phyloP scores from a whole-genome alignment of 2,888 invertebrate species.

The Timema podura region DNA sequence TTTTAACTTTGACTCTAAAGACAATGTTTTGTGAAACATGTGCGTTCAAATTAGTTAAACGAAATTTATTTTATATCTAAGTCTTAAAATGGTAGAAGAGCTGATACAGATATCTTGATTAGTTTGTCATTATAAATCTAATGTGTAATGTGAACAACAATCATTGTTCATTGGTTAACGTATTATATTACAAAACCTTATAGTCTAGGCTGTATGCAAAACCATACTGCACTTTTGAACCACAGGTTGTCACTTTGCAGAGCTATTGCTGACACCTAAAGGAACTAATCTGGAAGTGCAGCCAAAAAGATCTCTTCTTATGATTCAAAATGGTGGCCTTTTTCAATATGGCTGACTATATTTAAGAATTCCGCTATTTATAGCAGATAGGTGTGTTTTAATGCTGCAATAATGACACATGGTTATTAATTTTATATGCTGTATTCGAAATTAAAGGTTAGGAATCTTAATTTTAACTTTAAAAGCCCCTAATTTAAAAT shows the following conservation, averaged over 20 bases:
- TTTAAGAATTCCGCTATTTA: background rate
- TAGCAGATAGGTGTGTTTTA: background rate
- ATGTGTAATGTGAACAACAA: too few species aligned
- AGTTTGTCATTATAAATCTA: too few species aligned
- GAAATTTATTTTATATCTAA: too few species aligned
- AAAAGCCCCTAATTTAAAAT: background rate
- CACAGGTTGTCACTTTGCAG: background rate
- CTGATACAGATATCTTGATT: too few species aligned
- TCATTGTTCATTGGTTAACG: too few species aligned
- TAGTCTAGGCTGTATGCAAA: background rate
- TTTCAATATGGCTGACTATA: background rate
- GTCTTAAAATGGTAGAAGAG: too few species aligned
- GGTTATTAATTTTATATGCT: background rate
- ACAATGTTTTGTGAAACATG: too few species aligned
- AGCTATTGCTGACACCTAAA: conserved; percentile 6
- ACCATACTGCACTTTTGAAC: background rate
- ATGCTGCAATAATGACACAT: background rate
- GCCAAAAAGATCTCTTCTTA: background rate
- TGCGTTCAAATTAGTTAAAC: too few species aligned
- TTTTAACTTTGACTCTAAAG: too few species aligned
- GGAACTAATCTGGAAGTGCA: conserved; percentile 4
- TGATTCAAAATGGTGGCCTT: background rate
- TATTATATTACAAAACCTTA: too few species aligned
- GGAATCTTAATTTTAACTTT: too few species aligned
- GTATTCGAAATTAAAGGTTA: background rate